Percentiles rank a stretch among this genome's conserved stretches.
Evolutionary conservation across 2,797 vertebrate species (phyloP).

Genomic region (Poecilia velifera): DNA sequence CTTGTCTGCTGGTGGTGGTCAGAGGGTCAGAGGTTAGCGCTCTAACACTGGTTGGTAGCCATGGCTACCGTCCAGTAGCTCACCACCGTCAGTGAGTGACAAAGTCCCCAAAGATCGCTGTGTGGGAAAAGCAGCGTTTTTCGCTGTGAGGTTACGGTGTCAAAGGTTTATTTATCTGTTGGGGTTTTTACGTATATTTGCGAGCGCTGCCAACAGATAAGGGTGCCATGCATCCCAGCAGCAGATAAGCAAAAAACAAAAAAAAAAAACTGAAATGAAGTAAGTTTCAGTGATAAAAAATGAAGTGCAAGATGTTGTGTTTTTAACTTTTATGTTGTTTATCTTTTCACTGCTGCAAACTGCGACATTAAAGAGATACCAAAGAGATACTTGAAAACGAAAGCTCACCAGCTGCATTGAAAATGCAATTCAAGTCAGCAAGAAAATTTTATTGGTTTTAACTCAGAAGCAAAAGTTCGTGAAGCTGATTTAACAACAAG

Average conservation of each 20-base stretch:
- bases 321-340: neutral
- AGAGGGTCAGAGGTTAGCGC: too few species aligned
- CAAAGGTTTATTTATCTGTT: neutral
- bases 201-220: neutral
- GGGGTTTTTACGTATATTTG: neutral
- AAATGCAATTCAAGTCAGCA: too few species aligned
- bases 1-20: too few species aligned
- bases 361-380: neutral
- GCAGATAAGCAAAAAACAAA: neutral
- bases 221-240: too few species aligned
- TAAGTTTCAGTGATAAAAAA: neutral
- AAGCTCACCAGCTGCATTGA: too few species aligned
- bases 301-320: neutral
- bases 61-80: too few species aligned
- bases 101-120: neutral
- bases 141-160: neutral
- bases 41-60: too few species aligned
- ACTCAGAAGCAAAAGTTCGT: too few species aligned
- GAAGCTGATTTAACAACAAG: too few species aligned
- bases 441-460: too few species aligned
- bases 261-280: neutral
- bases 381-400: too few species aligned
- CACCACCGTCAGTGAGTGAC: too few species aligned
- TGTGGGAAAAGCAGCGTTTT: neutral
- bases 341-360: neutral